These are phyloP conservation scores for Gnatocerus cornutus DNA, from an alignment of 2,888 invertebrate species.

Conservation along the genomic window DNA sequence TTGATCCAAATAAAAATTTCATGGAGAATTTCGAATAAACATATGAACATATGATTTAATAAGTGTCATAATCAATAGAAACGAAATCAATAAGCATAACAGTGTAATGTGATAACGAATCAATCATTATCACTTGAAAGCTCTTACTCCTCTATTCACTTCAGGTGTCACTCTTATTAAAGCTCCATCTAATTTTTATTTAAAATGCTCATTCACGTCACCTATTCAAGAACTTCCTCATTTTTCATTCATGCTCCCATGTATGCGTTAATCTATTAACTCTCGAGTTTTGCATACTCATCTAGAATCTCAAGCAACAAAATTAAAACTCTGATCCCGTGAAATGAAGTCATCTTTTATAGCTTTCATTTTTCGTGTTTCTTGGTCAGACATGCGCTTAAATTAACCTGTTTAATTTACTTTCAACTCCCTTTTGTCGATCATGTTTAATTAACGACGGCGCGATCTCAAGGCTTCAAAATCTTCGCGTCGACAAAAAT, in stretches of 20 bases:
- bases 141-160: neutral
- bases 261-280: constrained; percentile 34
- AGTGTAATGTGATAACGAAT: constrained; percentile 3
- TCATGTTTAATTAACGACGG: neutral
- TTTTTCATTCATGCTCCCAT: constrained; percentile 34
- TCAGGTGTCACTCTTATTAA: constrained; percentile 6
- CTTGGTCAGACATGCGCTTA: neutral
- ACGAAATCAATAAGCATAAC: constrained; percentile 35
- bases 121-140: constrained; percentile 7
- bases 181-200: neutral
- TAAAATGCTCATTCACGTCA: constrained; percentile 25
- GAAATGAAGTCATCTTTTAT: constrained; percentile 1
- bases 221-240: constrained; percentile 33
- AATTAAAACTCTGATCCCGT: constrained; percentile 18
- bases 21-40: constrained; percentile 38
- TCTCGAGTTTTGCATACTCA: constrained; percentile 20
- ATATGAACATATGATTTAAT: constrained; percentile 41
- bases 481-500: neutral
- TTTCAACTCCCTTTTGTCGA: constrained; percentile 4
- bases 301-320: neutral
- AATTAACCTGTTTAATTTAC: constrained; percentile 7
- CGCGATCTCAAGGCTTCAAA: neutral
- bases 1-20: constrained; percentile 43
- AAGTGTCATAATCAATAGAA: constrained; percentile 42
- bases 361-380: neutral